Base-by-base conservation (phyloP, 2,113 vertebrate species). In the Osmerus mordax region DNA sequence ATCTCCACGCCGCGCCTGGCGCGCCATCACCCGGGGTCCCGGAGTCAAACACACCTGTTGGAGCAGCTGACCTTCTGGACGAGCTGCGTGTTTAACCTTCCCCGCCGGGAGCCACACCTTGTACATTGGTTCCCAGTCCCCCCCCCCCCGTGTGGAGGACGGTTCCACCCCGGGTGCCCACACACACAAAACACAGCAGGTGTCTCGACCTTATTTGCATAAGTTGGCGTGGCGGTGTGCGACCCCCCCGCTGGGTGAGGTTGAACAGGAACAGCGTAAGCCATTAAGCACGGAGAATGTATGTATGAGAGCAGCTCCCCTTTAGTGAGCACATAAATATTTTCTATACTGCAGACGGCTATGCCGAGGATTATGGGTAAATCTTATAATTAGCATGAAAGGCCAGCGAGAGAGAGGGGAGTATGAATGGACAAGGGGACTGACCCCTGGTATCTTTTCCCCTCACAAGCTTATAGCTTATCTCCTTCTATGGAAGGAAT, bases 371-470 rank as follows among this genome's bases (percentile, higher is more conserved):
- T 92, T 91, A 91, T 72, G 82, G 80, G 73, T 78, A 83, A 90
- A 90, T 86, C 89, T 85, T 83, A 82, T 89, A 90, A 91, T 92
- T 90, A 89, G 84, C 83, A 88, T 88, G 83, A 92, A 88, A 87
- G 77, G 79, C 81, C 85, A 83, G 78, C 23, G 54, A 55, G 77
- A 63, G 71, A 80, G 83, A 77, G 77, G 75, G 73, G 80, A 83
- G 78, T 85, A 69, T 82, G 81, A 89, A 86, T 79, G 86, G 82
- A 85, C 76, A 78, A 70, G 78, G 78, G 83, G 80, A 82, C 81
- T 88, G 90, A 91, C 90, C 86, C 82, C 80, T 14, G 14, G 77
- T 85, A 80, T 89, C 83, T 74, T 80, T 81, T 78, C 60, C 41
- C 29, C 23, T 29, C 41, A 76, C 83, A 84, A 68, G 81, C 78